Conservation (phyloP, 2,797 vertebrate genomes). For the Oreonectes daqikongensis region DNA sequence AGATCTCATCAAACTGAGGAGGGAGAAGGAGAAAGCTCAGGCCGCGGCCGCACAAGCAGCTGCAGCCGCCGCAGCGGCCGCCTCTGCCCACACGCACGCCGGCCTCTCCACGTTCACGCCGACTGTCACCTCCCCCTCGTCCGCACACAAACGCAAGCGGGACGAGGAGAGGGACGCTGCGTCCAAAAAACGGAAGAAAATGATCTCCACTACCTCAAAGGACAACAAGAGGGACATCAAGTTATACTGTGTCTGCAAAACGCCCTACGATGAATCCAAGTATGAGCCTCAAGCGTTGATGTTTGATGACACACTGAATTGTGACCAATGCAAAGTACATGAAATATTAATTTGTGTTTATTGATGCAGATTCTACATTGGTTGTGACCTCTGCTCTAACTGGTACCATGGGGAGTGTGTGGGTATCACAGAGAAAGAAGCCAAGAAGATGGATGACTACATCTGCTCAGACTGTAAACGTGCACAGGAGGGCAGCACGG, state of each 20-base stretch:
- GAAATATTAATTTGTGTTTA: not conserved
- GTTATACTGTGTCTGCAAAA: constrained; percentile 98
- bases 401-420: constrained; percentile 99
- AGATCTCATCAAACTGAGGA: constrained; percentile 87
- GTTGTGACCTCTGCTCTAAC: constrained; percentile 99
- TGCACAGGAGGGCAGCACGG: constrained; percentile 90
- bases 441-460: constrained; percentile 99
- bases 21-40: constrained; percentile 88
- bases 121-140: constrained; percentile 66
- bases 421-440: constrained; percentile 98
- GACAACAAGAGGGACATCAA: constrained; percentile 97
- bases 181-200: constrained; percentile 96
- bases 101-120: constrained; percentile 50
- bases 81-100: constrained; percentile 64
- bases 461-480: constrained; percentile 97
- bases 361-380: constrained; percentile 95
- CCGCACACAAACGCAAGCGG: constrained; percentile 82
- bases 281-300: constrained; percentile 73
- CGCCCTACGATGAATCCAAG: constrained; percentile 97
- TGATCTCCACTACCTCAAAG: constrained; percentile 95
- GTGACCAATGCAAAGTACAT: not conserved
- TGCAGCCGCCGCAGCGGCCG: constrained; percentile 65
- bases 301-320: too few species aligned
- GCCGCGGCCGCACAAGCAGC: constrained; percentile 77
- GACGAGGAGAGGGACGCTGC: constrained; percentile 81